Evolutionary conservation across 2,888 invertebrate genomes (phyloP), one percentile per base, ranked within the genome.

Genomic region (Metacarcinus magister): DNA sequence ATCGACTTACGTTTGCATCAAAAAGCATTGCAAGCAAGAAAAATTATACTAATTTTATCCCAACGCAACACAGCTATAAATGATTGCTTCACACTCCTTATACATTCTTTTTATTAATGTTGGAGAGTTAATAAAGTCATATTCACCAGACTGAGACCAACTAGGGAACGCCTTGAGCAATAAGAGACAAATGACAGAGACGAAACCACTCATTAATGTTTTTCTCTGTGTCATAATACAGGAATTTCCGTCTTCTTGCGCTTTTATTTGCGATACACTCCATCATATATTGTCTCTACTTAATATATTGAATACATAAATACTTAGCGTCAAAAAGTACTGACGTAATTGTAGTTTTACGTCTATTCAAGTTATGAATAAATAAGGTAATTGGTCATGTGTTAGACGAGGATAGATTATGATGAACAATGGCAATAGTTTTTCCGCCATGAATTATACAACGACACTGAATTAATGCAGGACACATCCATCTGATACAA

Each of bases 231-330:
- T 75, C 28, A 75, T 75, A 75, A 75, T 75, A 28, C n/a, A 75
- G 23, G 28, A 75, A 75, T 75, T n/a, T 28, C n/a, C 75, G 28
- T 28, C 75, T 28, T 2, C 28, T 75, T 28, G n/a, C 28, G 8
- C 75, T 75, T 75, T 75, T 75, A n/a, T 75, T 28, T 75, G 75
- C 28, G 75, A 75, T 75, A 10, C 75, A 75, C 75, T 75, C 28
- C n/a, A 28, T 28, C 2, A 75, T 75, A 75, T 75, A 75, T 75
- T 28, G 28, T 28, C 28, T 75, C 75, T 75, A 10, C 28, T 75
- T 28, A 75, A 75, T 75, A 28, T 28, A 23, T 75, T n/a, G 10
- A 28, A 75, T 75, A 75, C 75, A 23, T 75, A 3, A 75, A 75
- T 75, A n/a, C n/a, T 1, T 75, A 75, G 60, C 2, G 4, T 13